Evolutionary conservation across 1,140 invertebrate genomes (phyloP), one percentile per base, ranked within the genome.

Genomic region (Drosophila nigromelanica): DNA sequence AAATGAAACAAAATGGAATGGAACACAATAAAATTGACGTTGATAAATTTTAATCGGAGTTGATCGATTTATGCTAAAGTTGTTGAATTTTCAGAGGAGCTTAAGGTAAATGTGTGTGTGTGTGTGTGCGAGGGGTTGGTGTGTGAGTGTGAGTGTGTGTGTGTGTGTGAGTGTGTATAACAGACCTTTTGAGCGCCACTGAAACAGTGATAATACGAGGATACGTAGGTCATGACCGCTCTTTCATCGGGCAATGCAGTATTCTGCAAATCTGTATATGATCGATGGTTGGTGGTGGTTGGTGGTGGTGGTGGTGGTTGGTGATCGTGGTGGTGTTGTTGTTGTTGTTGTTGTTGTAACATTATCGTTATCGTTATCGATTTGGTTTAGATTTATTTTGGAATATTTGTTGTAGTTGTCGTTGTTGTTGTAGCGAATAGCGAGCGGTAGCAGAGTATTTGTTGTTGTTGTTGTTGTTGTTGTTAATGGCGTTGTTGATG

Each of bases 141-240:
- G 24, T 18, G 18, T 18, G 2, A 18, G 18, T 18, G n/a, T n/a
- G n/a, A 1, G 18, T 27, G 37, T 64, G 7, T 40, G 50, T 27
- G 30, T 55, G 21, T 35, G 33, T 43, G 14, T 15, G 18, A 58
- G 62, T 47, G 54, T 64, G 62, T 76, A 48, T 68, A 91, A 91
- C 90, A 90, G 94, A 99, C 98, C 98, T 99, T 99, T 95, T 99
- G 98, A 80, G 98, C 98, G 91, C 98, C 98, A 93, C 98, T 98
- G 95, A 99, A 99, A 93, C 98, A 98, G 94, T 99, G 99, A 94
- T 99, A 99, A 94, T 99, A 99, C 63, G 98, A 99, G 24, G 98
- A 99, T 68, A 99, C 98, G 94, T 99, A 99, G 77, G 99, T 99
- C 98, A 99, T 99, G 90, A 99, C 98, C 75, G 98, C 98, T 91